Base-by-base conservation (phyloP, 2,888 invertebrate genomes). In the Chouioia cunea region DNA sequence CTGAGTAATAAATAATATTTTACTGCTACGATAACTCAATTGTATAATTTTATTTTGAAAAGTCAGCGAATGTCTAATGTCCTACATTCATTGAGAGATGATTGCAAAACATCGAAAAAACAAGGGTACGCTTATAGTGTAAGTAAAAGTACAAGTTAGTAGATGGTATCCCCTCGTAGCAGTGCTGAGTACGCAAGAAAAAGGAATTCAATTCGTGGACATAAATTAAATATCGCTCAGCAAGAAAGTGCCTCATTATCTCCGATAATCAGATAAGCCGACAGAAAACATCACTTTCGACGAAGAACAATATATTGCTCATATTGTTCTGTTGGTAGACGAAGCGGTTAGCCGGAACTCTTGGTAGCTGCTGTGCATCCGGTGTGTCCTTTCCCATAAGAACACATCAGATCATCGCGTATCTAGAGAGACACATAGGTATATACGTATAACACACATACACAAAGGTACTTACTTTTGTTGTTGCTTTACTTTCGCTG, bases 401-500 rank as follows among this genome's bases (percentile, higher is more conserved):
- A 46, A 44, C 18, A 52, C 48, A 63, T 64, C 63, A 65, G 58
- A 50, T 67, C 66, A 57, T 70, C 70, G 27, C 48, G 56, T 65
- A 75, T 73, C 73, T 63, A 65, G 69, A n/a, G n/a, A n/a, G n/a
- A n/a, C n/a, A n/a, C 27, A 27, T 27, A 6, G 6, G 27, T 27
- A n/a, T n/a, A n/a, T n/a, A n/a, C n/a, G 27, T 27, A 27, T 6
- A 6, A 27, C 3, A 36, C 1, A 36, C 36, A 36, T 36, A 10
- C 6, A 36, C 36, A 71, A 66, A 72, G 60, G 47, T 48, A 71
- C 18, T 59, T 36, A 10, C 10, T 36, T 36, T 2, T 27, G 2
- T 6, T 10, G 36, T 36, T 57, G 69, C 65, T 62, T 67, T 78
- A 84, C 84, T 84, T 84, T 85, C 84, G 82, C 84, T 83, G 47